Evolutionary conservation across 2,797 vertebrate species (phyloP), one percentile per base, ranked within the genome.

Genomic region (Streptopelia turtur): DNA sequence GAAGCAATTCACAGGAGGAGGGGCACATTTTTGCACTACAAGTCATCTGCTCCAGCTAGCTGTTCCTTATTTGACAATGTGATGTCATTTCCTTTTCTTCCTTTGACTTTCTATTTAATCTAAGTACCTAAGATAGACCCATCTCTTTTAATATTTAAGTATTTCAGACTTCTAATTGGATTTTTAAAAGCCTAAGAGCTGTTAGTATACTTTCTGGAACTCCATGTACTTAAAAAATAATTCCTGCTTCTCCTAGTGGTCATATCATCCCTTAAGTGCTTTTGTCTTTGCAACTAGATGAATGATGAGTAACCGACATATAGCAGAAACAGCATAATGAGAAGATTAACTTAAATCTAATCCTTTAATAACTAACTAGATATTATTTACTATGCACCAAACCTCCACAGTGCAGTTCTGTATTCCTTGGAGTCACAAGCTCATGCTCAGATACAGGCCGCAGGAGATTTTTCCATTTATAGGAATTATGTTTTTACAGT

Each of bases 61-160:
- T 97, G 97, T 98, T 97, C 98, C 98, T 98, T 97, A 97, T 97
- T 98, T 97, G 95, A 98, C 93, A 94, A 94, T 66, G 90, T 98
- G 98, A 98, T 97, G 97, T 98, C 96, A 98, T 95, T 98, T 98
- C 98, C 97, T 97, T 91, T 96, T 97, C 83, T 57, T 66, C 45
- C 77, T 90, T 74, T 93, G 80, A 95, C 93, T 95, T 96, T 95
- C 93, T 95, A 66, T 93, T 84, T 90, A 95, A 93, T 1, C 0
- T 33, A 65, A 79, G 55, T 33, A 94, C n/a, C 78, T 79, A 56
- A 90, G 61, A 47, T 2, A 94, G 79, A 90, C 47, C 86, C 93
- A 91, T 53, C 83, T 20, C 77, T 95, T 93, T 90, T 84, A 93
- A 94, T 59, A 87, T 87, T 83, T 49, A 87, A 57, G 80, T 77